Evolutionary conservation across 2,113 vertebrate genomes (phyloP).

Genomic region (Hemicordylus capensis): DNA sequence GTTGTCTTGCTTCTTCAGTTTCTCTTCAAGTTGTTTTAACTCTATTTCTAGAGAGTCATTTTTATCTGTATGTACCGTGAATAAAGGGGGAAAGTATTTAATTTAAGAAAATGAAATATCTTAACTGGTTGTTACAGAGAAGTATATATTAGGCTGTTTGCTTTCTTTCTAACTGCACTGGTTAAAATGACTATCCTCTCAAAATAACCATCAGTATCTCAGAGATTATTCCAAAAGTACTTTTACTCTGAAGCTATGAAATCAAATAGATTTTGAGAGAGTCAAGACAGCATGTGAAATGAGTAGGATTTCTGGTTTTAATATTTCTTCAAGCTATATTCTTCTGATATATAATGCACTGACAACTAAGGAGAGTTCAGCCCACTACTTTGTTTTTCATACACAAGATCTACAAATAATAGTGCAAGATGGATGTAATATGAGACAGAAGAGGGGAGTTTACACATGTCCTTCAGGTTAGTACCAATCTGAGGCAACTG

Average conservation of each 20-base stretch:
- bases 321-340: neutral
- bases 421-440: no score
- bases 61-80: conserved; percentile 75
- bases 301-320: neutral
- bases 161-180: neutral
- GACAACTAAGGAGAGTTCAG: no score
- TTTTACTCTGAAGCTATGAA: neutral
- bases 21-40: conserved; percentile 80
- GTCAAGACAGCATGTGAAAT: neutral
- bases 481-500: no score
- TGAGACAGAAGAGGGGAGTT: no score
- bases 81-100: conserved; percentile 10
- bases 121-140: neutral
- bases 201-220: neutral
- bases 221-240: neutral
- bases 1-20: conserved; percentile 79
- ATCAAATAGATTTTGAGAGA: neutral
- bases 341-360: neutral
- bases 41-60: conserved; percentile 75
- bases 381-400: no score
- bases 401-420: no score
- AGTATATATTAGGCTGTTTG: neutral
- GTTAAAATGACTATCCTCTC: neutral
- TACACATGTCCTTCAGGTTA: no score
- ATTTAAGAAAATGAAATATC: conserved; percentile 28